Evolutionary conservation across 2,797 vertebrate species (phyloP), one percentile per base, ranked within the genome.

Genomic region (Rhyacichthys aspro): DNA sequence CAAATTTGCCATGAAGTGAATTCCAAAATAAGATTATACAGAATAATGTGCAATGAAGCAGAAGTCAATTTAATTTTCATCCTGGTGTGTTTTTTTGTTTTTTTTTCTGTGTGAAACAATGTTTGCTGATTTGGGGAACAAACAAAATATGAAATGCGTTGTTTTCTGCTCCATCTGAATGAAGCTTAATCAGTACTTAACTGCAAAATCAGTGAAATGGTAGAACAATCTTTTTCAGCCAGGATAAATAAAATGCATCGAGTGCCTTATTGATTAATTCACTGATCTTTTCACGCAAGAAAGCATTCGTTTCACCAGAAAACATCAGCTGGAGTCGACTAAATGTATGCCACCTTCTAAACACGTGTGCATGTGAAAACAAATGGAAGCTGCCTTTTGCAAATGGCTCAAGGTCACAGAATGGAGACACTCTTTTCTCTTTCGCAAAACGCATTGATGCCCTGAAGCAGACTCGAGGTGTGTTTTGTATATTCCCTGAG

Each of bases 371-470:
- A 28, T 28, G 38, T 5, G 14, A 49, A 19, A 55, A 41, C 17
- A 55, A 50, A 57, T 0, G 0, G 44, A 16, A 59, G 43, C 54
- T 60, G 58, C 38, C 43, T 44, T 60, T 70, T 39, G n/a, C 59
- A 60, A 49, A 62, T 67, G 38, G 52, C 36, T 78, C 73, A 82
- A 82, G 82, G 85, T 86, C 74, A 79, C 23, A 33, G 49, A 59
- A 64, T 56, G 49, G 23, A 52, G 48, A 67, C 19, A 23, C 17
- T 33, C 15, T 32, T 17, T 17, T 43, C 12, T 33, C 9, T 17
- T 37, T 52, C 47, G 50, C 65, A 58, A 33, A 39, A 66, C 53
- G 44, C 73, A 65, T 61, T 18, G 57, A 70, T 58, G 41, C 56
- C 72, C 50, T 39, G 17, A 70, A 69, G 63, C 65, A 28, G 23